Conservation (phyloP, 2,113 vertebrate genomes). For the Mesoclemmys tuberculata region DNA sequence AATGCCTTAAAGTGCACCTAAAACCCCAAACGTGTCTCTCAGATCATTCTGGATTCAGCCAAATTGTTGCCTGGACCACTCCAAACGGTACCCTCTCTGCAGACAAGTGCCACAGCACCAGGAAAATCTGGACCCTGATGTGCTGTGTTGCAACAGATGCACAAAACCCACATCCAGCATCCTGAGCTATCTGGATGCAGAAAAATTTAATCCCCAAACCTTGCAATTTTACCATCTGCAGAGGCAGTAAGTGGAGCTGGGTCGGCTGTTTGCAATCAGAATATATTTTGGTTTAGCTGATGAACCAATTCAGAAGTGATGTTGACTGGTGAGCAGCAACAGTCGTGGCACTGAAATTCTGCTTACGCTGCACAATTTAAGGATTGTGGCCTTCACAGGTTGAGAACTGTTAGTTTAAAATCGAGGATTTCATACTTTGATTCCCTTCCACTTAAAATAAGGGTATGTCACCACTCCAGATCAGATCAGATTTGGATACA, state of each 20-base stretch:
- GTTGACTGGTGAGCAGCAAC: constrained; percentile 59
- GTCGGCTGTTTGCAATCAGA: constrained; percentile 69
- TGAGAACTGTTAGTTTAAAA: constrained; percentile 67
- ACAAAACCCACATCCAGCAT: not conserved
- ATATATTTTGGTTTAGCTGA: constrained; percentile 62
- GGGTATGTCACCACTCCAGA: constrained; percentile 35
- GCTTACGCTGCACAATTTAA: constrained; percentile 63
- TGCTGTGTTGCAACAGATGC: constrained; percentile 22
- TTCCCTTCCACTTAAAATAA: constrained; percentile 59
- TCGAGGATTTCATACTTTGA: constrained; percentile 64
- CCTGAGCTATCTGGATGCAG: constrained; percentile 58
- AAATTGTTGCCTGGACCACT: not conserved
- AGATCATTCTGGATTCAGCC: constrained; percentile 45
- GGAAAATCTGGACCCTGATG: not conserved
- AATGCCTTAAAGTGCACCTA: constrained; percentile 31
- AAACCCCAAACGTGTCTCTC: constrained; percentile 43
- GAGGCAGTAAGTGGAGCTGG: constrained; percentile 57
- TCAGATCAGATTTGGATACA: constrained; percentile 64
- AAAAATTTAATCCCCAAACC: constrained; percentile 65
- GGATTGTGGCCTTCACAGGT: constrained; percentile 50
- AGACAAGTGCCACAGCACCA: not conserved
- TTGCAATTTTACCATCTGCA: constrained; percentile 73
- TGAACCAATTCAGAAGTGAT: constrained; percentile 62
- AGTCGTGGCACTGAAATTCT: constrained; percentile 49
- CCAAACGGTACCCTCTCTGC: constrained; percentile 51